Conservation (phyloP, 2,797 vertebrate species). For the Lateolabrax maculatus region DNA sequence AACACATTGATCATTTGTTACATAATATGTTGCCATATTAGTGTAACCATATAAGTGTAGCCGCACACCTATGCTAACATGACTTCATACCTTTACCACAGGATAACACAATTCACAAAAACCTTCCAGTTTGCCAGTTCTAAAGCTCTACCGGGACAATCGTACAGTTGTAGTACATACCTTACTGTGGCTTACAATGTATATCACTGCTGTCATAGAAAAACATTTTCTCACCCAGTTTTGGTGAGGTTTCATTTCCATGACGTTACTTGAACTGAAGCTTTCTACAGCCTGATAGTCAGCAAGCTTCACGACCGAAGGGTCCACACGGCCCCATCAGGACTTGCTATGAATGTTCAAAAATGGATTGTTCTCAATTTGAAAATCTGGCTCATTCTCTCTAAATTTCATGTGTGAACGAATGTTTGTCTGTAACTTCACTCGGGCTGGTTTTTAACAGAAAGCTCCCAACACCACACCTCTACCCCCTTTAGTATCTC, state of each 20-base stretch:
- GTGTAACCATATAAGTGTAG: no score
- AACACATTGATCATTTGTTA: background rate
- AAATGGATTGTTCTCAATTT: slow-evolving; percentile 24
- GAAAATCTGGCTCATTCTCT: slow-evolving; percentile 4
- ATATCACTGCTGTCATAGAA: slow-evolving; percentile 45
- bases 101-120: slow-evolving; percentile 11
- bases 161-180: background rate
- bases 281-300: slow-evolving; percentile 39
- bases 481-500: slow-evolving; percentile 61
- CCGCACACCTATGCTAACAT: background rate
- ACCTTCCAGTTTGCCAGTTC: background rate
- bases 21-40: no score
- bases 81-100: background rate
- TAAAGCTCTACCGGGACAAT: slow-evolving; percentile 32
- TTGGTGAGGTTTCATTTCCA: slow-evolving; percentile 35
- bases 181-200: slow-evolving; percentile 20
- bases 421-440: slow-evolving; percentile 22
- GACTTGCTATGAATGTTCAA: slow-evolving; percentile 46
- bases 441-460: slow-evolving; percentile 3
- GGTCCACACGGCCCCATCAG: slow-evolving; percentile 16
- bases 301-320: slow-evolving; percentile 34
- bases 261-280: slow-evolving; percentile 71
- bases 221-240: slow-evolving; percentile 13
- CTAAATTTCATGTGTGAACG: background rate
- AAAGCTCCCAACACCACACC: slow-evolving; percentile 35